Percentiles rank a stretch among this genome's conserved stretches.
phyloP scores from a whole-genome alignment of 1,140 invertebrate genomes.

The Lepidurus arcticus region DNA sequence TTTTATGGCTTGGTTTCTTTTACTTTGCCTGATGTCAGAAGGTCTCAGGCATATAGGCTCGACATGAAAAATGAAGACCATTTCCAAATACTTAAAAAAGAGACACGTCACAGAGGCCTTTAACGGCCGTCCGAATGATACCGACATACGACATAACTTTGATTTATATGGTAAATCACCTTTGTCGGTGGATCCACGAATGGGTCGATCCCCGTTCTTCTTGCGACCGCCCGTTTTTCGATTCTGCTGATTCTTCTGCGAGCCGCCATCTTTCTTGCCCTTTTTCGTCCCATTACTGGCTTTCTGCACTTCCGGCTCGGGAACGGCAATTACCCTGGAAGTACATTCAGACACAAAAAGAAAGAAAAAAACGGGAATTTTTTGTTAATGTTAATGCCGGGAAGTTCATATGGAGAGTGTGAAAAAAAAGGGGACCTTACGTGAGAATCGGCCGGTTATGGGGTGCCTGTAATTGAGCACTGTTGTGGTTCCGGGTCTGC shows the following conservation, averaged over 20 bases:
- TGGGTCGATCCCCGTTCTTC: constrained; percentile 12
- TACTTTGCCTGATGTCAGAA: neutral
- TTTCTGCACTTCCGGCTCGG: constrained; percentile 17
- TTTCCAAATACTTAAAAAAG: neutral
- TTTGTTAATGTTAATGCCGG: too few relatives aligned
- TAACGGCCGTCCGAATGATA: neutral
- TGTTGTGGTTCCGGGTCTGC: constrained; percentile 17
- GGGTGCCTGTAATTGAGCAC: constrained; percentile 17
- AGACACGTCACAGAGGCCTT: neutral
- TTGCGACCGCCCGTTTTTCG: neutral
- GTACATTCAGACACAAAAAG: neutral
- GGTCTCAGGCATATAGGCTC: neutral
- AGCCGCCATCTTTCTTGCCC: neutral
- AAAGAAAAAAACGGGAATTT: too few relatives aligned
- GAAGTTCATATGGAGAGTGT: neutral
- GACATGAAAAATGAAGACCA: neutral
- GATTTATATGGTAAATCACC: neutral
- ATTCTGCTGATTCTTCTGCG: neutral
- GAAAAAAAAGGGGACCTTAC: neutral
- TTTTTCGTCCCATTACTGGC: neutral
- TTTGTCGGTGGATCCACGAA: neutral
- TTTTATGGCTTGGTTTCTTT: neutral
- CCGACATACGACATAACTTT: neutral
- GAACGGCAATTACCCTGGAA: neutral
- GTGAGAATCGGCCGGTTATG: constrained; percentile 6